Evolutionary conservation across 2,888 invertebrate genomes (phyloP), one percentile per base, ranked within the genome.

Genomic region (Crocallis elinguaria): DNA sequence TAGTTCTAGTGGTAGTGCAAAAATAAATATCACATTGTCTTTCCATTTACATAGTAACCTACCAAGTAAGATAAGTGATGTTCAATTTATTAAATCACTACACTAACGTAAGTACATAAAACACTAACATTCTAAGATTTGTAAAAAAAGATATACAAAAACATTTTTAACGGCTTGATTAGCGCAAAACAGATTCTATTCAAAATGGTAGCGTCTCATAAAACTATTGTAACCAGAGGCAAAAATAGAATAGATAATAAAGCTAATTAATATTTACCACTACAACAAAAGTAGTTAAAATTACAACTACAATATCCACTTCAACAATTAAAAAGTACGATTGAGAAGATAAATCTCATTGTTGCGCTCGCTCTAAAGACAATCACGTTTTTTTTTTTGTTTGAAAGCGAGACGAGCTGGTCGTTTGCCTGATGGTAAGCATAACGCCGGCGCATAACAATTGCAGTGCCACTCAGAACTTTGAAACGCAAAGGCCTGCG

Each of bases 1-100:
- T 46, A 46, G 3, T 19, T 16, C 2, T 13, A 37, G 17, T 52
- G 39, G 51, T 58, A 61, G 61, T 66, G 66, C 61, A 68, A 66
- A 63, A 71, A 66, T 66, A 70, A 62, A 59, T 57, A 59, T 58
- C 53, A 60, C 60, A 58, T 58, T 13, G 37, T 41, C 48, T 29
- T 21, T 53, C 48, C 27, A 16, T 46, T 48, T 50, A 37, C 25
- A 42, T 42, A 44, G 25, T 42, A 23, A 27, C 48, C 16, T 30
- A 50, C 30, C 45, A 17, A 46, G 9, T 25, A 25, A 25, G 25
- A 4, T 49, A 43, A 25, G 35, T 44, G 16, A 54, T 49, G 50
- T 39, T 14, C 6, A 48, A 46, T 46, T 53, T 46, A 36, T 42
- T 19, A 12, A 27, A 41, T 39, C 41, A 23, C 52, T 54, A 51